Evolutionary conservation across 2,113 vertebrate species (phyloP).

Genomic region (Barbus barbus): DNA sequence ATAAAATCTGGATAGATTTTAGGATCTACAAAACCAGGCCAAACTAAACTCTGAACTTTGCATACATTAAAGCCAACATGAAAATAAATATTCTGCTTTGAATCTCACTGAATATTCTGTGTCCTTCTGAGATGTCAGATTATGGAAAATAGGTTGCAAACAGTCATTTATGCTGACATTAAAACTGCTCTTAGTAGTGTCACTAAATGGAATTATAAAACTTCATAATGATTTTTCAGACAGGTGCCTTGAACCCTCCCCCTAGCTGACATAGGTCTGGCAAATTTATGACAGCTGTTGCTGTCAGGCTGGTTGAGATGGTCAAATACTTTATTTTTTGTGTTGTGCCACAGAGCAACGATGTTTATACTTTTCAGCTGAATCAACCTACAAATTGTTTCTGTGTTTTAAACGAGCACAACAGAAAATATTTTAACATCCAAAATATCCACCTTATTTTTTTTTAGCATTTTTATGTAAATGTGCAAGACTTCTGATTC

Average conservation of each 20-base stretch:
- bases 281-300: neutral
- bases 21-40: neutral
- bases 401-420: neutral
- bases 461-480: neutral
- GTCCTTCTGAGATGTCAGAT: neutral
- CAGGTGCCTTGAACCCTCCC: neutral
- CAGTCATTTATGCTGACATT: neutral
- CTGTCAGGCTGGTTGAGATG: neutral
- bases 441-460: neutral
- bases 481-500: neutral
- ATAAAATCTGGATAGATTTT: neutral
- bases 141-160: neutral
- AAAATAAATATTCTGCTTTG: neutral
- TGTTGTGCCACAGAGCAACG: neutral
- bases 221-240: neutral
- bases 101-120: neutral
- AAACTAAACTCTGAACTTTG: neutral
- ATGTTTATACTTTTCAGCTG: neutral
- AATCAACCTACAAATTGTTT: neutral
- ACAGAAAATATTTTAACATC: neutral
- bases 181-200: neutral
- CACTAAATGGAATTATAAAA: neutral
- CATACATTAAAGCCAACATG: neutral
- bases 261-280: neutral
- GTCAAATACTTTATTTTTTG: neutral